These are phyloP conservation scores for Atta cephalotes DNA, from an alignment of 1,140 invertebrate genomes.

Conservation along the genomic window DNA sequence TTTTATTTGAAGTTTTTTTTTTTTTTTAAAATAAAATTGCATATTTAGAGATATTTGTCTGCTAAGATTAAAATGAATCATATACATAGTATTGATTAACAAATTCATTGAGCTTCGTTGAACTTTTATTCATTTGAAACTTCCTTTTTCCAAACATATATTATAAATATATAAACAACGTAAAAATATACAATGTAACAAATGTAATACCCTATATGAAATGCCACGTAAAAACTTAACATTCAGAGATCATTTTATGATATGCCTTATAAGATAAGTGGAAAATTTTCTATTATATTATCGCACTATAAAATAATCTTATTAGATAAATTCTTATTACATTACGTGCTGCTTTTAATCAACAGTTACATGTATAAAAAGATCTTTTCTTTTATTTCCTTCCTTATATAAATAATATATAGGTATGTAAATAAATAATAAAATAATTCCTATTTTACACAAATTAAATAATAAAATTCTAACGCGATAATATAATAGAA, in stretches of 20 bases:
- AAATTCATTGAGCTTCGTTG: background rate
- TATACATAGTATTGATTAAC: background rate
- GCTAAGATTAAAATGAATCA: no score
- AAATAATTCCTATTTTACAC: background rate
- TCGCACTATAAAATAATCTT: background rate
- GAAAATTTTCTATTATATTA: constrained; percentile 24
- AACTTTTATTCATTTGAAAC: constrained; percentile 1
- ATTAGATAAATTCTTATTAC: background rate
- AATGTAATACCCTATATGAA: constrained; percentile 1
- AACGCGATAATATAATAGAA: constrained; percentile 6
- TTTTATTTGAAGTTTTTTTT: no score
- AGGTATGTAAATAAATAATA: constrained; percentile 2
- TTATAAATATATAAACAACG: constrained; percentile 1
- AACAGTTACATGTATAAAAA: background rate
- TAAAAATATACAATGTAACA: constrained; percentile 22
- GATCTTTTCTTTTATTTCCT: background rate
- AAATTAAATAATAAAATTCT: background rate
- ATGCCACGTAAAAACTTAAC: background rate
- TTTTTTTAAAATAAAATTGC: no score
- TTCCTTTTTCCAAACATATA: background rate
- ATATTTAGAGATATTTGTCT: no score
- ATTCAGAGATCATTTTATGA: constrained; percentile 21
- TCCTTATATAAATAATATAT: background rate
- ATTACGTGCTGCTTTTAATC: background rate
- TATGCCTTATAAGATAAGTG: background rate